Evolutionary conservation across 2,888 invertebrate species (phyloP).

Genomic region (Lasioglossum calceatum): DNA sequence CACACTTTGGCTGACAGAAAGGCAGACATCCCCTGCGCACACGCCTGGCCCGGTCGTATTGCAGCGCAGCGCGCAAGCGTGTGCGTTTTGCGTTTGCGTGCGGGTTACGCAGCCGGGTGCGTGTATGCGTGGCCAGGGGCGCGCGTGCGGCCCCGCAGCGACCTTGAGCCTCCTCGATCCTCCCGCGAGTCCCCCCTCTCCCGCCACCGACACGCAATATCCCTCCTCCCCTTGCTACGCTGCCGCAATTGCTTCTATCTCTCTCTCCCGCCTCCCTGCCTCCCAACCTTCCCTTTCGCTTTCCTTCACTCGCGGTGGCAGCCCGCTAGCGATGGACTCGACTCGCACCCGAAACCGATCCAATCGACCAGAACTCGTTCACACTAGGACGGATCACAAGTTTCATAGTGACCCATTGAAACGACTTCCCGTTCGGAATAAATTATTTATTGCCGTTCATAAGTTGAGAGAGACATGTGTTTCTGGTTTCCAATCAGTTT

Average conservation of each 20-base stretch:
- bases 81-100: conserved; percentile 49
- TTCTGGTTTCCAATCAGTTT: no score
- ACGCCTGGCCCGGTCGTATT: conserved; percentile 48
- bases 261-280: conserved; percentile 12
- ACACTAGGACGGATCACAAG: no score
- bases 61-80: conserved; percentile 53
- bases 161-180: conserved; percentile 80
- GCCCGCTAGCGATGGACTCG: conserved; percentile 42
- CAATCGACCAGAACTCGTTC: background rate
- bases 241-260: conserved; percentile 59
- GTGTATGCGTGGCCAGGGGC: conserved; percentile 75
- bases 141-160: conserved; percentile 83
- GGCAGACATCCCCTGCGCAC: conserved; percentile 52
- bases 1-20: conserved; percentile 11
- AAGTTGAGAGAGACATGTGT: no score
- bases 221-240: conserved; percentile 64
- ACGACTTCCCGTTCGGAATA: background rate
- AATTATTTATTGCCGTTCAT: no score
- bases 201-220: conserved; percentile 52
- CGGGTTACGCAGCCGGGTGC: conserved; percentile 55
- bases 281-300: conserved; percentile 45
- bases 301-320: conserved; percentile 45
- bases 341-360: background rate
- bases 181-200: conserved; percentile 56
- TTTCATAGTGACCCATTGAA: no score